Evolutionary conservation across 2,888 invertebrate species (phyloP).

Genomic region (Lepidocyrtinus sp.): DNA sequence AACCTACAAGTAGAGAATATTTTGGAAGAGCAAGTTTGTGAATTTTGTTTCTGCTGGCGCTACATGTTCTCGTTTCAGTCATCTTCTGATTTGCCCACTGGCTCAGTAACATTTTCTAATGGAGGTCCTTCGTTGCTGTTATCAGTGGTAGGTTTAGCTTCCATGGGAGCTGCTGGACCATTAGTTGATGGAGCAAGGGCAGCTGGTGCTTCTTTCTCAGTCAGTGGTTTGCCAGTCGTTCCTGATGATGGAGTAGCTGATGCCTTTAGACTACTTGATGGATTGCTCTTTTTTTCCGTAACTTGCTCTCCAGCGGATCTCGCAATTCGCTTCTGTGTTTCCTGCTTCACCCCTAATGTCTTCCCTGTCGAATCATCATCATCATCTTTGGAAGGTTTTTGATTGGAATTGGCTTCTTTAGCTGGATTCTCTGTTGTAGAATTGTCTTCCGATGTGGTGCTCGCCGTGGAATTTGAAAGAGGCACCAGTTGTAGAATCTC

Average conservation of each 20-base stretch:
- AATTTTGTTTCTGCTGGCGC: too few species aligned
- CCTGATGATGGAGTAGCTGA: slow-evolving; percentile 50
- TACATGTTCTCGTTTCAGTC: slow-evolving; percentile 14
- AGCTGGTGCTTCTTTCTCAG: slow-evolving; percentile 44
- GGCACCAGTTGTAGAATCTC: slow-evolving; percentile 60
- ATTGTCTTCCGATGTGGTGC: neutral
- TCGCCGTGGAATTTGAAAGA: slow-evolving; percentile 28
- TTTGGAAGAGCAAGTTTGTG: too few species aligned
- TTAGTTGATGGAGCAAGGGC: slow-evolving; percentile 48
- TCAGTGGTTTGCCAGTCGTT: slow-evolving; percentile 45
- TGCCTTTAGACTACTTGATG: slow-evolving; percentile 59
- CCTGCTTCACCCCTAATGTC: neutral
- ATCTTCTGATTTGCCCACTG: slow-evolving; percentile 32
- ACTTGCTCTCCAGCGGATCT: slow-evolving; percentile 27
- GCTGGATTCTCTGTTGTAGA: neutral
- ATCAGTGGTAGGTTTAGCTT: slow-evolving; percentile 34
- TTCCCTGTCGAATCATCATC: slow-evolving; percentile 2
- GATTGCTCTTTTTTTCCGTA: slow-evolving; percentile 57
- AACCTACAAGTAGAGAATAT: too few species aligned
- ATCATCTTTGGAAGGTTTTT: slow-evolving; percentile 35
- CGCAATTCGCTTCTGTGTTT: slow-evolving; percentile 20
- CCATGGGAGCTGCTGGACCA: slow-evolving; percentile 32
- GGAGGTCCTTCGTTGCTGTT: slow-evolving; percentile 41
- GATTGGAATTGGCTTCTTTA: slow-evolving; percentile 53
- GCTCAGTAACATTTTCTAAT: slow-evolving; percentile 40